Evolutionary conservation across 2,888 invertebrate species (phyloP).

Genomic region (Scaptomyza reducta): DNA sequence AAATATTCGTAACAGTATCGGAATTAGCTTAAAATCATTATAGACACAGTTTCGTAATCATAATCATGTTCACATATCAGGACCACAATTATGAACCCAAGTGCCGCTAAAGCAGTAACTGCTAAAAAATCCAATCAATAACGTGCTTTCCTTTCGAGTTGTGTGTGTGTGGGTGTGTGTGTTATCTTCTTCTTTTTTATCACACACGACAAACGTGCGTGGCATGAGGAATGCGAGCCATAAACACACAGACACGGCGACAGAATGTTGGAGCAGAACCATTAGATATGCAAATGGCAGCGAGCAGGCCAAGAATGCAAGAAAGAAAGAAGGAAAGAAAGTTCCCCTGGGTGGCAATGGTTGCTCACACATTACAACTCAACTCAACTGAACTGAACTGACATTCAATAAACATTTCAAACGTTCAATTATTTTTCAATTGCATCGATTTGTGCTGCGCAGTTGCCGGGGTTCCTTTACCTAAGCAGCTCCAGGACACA

Average conservation of each 20-base stretch:
- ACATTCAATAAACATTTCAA: conserved; percentile 74
- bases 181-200: conserved; percentile 28
- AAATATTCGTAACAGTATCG: background rate
- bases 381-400: conserved; percentile 47
- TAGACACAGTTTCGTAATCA: conserved; percentile 7
- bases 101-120: conserved; percentile 63
- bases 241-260: conserved; percentile 18
- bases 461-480: background rate
- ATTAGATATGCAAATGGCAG: conserved; percentile 48
- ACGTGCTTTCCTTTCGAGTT: conserved; percentile 31
- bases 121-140: conserved; percentile 65
- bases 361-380: conserved; percentile 35
- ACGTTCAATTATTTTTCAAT: conserved; percentile 79
- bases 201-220: conserved; percentile 44
- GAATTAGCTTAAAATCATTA: conserved; percentile 18
- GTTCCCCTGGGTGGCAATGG: conserved; percentile 27
- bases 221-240: conserved; percentile 48
- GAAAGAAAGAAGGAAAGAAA: background rate
- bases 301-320: background rate
- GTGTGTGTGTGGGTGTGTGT: conserved; percentile 23
- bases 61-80: conserved; percentile 34
- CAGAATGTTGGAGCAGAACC: conserved; percentile 18
- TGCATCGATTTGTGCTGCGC: conserved; percentile 63
- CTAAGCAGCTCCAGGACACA: conserved; percentile 31
- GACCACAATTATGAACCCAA: conserved; percentile 60